Conservation (phyloP, 1,140 invertebrate species). For the Zaprionus kolodkinae region DNA sequence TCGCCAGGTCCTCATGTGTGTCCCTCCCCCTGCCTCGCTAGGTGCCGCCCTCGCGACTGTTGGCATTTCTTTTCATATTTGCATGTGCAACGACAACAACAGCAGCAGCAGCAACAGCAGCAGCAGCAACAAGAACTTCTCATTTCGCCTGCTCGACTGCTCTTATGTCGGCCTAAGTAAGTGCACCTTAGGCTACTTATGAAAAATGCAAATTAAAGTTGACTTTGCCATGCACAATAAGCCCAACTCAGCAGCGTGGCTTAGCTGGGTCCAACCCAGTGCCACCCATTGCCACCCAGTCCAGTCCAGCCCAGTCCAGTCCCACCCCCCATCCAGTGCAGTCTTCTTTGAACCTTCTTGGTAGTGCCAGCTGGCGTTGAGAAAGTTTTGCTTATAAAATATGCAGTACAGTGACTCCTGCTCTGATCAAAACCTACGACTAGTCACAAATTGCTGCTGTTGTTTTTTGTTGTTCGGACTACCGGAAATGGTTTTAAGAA, state of each 20-base stretch:
- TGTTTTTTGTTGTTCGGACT: slow-evolving; percentile 1
- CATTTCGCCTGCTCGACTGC: slow-evolving; percentile 46
- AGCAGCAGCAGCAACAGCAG: slow-evolving; percentile 30
- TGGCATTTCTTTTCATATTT: slow-evolving; percentile 69
- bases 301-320: background rate
- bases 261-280: too few relatives aligned
- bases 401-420: slow-evolving; percentile 36
- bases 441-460: slow-evolving; percentile 60
- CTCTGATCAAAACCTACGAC: slow-evolving; percentile 49
- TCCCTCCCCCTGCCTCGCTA: background rate
- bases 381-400: slow-evolving; percentile 65
- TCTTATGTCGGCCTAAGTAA: slow-evolving; percentile 81
- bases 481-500: slow-evolving; percentile 81
- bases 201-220: slow-evolving; percentile 83
- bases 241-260: background rate
- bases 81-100: slow-evolving; percentile 34
- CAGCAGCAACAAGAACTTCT: slow-evolving; percentile 41
- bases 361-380: slow-evolving; percentile 32
- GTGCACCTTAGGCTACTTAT: slow-evolving; percentile 84
- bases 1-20: slow-evolving; percentile 16
- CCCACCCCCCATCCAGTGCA: too few relatives aligned
- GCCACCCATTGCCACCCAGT: too few relatives aligned
- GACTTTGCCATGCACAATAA: slow-evolving; percentile 73
- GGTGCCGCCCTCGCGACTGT: slow-evolving; percentile 21
- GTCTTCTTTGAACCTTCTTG: background rate